Evolutionary conservation across 2,888 invertebrate genomes (phyloP), one percentile per base, ranked within the genome.

Genomic region (Scrobipalpa atriplicella): DNA sequence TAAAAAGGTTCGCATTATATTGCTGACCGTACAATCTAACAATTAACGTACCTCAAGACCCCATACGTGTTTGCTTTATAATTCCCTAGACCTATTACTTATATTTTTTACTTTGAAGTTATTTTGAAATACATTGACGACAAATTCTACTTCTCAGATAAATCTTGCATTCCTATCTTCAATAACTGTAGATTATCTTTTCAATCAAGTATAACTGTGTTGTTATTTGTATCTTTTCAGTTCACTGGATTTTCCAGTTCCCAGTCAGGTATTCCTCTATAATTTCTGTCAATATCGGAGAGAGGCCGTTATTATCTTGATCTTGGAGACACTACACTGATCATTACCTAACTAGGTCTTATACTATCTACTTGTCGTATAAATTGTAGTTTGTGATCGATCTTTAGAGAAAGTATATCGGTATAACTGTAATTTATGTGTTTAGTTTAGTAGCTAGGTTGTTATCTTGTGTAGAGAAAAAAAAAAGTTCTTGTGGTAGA

Each of bases 301-400:
- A 21, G 21, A 56, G 11, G 8, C 54, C 54, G 54, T 56, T 47
- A 56, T n/a, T 21, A 56, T 56, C 54, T 21, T 56, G 54, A 21
- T 56, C 54, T 21, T 56, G 60, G 52, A 29, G 51, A 66, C 60
- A 51, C 60, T 51, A 13, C 38, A 61, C 51, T 61, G 41, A 56
- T 64, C 43, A 56, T 43, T 64, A 64, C 38, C 54, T 21, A 64
- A 64, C 54, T 64, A 58, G 64, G 56, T 60, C 29, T 56, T 29
- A 47, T 47, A 56, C 21, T 21, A 56, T 56, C 54, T n/a, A 52
- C 52, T 38, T 58, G 38, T 38, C 38, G 16, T 16, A 16, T 11
- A 38, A n/a, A 29, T 19, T 16, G 16, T 36, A n/a, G 16, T 58
- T 36, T 58, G 38, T 58, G 58, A 58, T 36, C 58, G 58, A 58